Base-by-base conservation (phyloP, 1,140 invertebrate genomes). In the Bradynema listronoti region DNA sequence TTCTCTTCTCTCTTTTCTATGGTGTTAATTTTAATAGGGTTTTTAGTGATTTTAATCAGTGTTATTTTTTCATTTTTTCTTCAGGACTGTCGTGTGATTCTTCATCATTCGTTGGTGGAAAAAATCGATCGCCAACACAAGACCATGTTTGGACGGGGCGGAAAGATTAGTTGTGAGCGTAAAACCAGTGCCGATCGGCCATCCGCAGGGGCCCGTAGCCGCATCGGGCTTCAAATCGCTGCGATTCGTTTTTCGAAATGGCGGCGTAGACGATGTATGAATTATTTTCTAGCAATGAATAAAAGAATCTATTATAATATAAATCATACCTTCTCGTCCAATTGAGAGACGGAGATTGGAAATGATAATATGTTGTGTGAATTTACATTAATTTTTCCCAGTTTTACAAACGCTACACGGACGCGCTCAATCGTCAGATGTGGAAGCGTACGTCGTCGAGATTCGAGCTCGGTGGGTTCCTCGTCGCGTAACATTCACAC, bases 121-220 rank as follows among this genome's bases (percentile, higher is more conserved):
- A 66, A 52, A 43, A 71, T 77, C 16, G 74, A 77, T 27, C 69
- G 61, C 39, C 75, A 78, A 33, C 47, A 78, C 49, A 78, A 78
- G 55, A 67, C 75, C 16, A 77, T 77, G 73, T 77, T 77, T 56
- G 70, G 69, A 14, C 45, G 49, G 19, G 70, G 70, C 27, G 73
- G 71, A 30, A 90, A 91, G 78, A 83, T 93, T n/a, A 33, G 81
- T 90, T 58, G 75, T 92, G 45, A 86, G 90, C 75, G 80, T 93
- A n/a, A 82, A 84, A 14, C 83, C 85, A 22, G 64, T 80, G 2
- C 39, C 54, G 11, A 22, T 24, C 5, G 54, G 55, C 57, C 51
- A 73, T 51, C 34, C 33, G 43, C 58, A 54, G 14, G 64, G 67
- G 4, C 72, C 70, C 39, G 69, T 73, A n/a, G 66, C 61, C 22